These are phyloP conservation scores for Acrocephalus kingi DNA, from an alignment of 2,113 vertebrate genomes.

Conservation along the genomic window DNA sequence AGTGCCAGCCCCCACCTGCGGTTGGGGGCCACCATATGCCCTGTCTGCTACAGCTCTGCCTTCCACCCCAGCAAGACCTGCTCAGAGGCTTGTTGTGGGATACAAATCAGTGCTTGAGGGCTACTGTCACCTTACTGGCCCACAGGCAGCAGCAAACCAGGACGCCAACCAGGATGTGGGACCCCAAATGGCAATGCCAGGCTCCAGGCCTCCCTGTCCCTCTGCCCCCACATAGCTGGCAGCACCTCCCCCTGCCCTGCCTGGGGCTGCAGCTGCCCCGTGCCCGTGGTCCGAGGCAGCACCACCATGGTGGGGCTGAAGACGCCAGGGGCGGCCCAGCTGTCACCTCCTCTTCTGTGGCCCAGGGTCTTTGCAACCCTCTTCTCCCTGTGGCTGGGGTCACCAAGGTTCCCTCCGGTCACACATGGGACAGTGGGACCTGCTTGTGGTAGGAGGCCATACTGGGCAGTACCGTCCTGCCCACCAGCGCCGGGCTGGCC, in stretches of 20 bases:
- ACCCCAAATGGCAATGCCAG: background rate
- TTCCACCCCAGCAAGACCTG: background rate
- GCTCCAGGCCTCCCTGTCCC: background rate
- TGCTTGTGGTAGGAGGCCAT: slow-evolving; percentile 90
- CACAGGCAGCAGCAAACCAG: background rate
- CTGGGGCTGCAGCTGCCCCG: background rate
- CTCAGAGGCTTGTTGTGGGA: background rate
- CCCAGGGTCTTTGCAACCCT: slow-evolving; percentile 11
- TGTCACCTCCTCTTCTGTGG: background rate
- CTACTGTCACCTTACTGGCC: background rate
- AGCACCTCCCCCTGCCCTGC: background rate
- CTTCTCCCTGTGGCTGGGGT: slow-evolving; percentile 1
- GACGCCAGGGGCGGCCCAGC: background rate
- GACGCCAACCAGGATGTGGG: background rate
- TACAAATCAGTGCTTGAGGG: background rate
- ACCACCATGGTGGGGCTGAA: background rate
- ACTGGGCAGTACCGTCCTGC: slow-evolving; percentile 75
- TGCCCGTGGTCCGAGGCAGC: background rate
- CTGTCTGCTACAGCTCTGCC: background rate
- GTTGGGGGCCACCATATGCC: background rate
- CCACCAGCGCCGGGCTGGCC: slow-evolving; percentile 81
- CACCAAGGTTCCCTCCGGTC: slow-evolving; percentile 26
- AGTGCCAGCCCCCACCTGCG: too few species aligned
- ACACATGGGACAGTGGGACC: slow-evolving; percentile 83
- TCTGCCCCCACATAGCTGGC: background rate